Evolutionary conservation across 2,888 invertebrate species (phyloP).

Genomic region (Troglohyphantes excavatus): DNA sequence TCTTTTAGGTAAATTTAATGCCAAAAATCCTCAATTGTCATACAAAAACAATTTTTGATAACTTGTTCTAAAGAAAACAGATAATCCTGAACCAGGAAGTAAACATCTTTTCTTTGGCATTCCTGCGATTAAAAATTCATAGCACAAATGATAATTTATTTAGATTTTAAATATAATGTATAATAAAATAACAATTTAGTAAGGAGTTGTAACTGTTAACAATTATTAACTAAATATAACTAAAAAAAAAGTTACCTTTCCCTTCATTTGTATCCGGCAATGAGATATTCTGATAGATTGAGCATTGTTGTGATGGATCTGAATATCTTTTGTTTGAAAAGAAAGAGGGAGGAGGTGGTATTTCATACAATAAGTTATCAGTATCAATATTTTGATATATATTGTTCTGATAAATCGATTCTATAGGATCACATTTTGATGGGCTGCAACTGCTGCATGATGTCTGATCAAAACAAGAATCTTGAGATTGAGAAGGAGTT

Average conservation of each 20-base stretch:
- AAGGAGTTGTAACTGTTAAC: too few relatives aligned
- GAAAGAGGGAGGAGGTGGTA: slow-evolving; percentile 74
- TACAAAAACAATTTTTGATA: too few relatives aligned
- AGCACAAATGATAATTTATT: too few relatives aligned
- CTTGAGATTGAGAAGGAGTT: slow-evolving; percentile 74
- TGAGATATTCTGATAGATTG: slow-evolving; percentile 65
- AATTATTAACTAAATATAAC: too few relatives aligned
- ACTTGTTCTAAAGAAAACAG: too few relatives aligned
- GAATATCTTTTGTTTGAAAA: slow-evolving; percentile 72
- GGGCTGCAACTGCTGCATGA: slow-evolving; percentile 77
- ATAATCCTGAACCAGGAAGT: too few relatives aligned
- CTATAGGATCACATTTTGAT: slow-evolving; percentile 74
- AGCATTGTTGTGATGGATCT: slow-evolving; percentile 73
- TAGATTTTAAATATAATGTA: too few relatives aligned
- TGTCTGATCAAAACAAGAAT: slow-evolving; percentile 77
- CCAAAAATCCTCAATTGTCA: too few relatives aligned
- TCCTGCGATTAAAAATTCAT: too few relatives aligned
- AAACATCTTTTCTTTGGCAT: too few relatives aligned
- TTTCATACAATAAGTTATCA: slow-evolving; percentile 75
- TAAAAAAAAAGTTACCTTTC: slow-evolving; percentile 52
- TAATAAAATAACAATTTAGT: too few relatives aligned
- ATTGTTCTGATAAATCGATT: slow-evolving; percentile 62
- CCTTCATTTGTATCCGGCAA: slow-evolving; percentile 52
- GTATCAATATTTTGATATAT: slow-evolving; percentile 73
- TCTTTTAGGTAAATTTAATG: too few relatives aligned